Conservation (phyloP, 2,797 vertebrate genomes). For the Huso huso region DNA sequence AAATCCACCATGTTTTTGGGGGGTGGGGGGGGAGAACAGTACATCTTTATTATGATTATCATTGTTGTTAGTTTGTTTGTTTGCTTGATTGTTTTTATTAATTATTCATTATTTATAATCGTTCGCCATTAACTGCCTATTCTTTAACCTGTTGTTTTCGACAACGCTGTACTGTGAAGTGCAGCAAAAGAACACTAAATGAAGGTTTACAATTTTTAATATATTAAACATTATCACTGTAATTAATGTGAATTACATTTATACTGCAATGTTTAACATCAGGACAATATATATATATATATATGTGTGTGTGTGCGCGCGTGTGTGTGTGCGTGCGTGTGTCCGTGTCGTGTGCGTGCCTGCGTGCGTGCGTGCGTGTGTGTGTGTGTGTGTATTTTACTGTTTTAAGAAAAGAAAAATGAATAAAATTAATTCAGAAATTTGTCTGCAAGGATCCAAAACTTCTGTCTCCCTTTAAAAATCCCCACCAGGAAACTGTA, state of each 20-base stretch:
- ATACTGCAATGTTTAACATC: background rate
- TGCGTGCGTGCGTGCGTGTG: no score
- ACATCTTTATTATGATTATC: constrained; percentile 21
- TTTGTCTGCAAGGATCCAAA: no score
- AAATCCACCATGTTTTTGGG: constrained; percentile 28
- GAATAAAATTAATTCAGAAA: no score
- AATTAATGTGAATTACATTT: background rate
- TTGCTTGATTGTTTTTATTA: constrained; percentile 21
- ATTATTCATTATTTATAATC: constrained; percentile 16
- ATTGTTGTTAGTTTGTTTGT: constrained; percentile 12
- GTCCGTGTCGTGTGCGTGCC: no score
- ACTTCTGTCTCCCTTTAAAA: no score
- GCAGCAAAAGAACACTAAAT: constrained; percentile 19
- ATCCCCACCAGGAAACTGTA: no score
- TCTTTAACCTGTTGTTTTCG: no score
- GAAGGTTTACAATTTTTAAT: constrained; percentile 43
- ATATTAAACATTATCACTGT: constrained; percentile 49
- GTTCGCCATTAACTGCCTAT: background rate
- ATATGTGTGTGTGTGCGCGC: no score
- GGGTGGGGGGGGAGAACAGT: constrained; percentile 17
- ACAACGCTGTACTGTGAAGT: constrained; percentile 10
- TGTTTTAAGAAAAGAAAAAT: no score
- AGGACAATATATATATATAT: no score
- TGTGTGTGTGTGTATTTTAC: no score
- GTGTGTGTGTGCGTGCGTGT: no score